Evolutionary conservation across 2,797 vertebrate genomes (phyloP).

Genomic region (Rhinophrynus dorsalis): DNA sequence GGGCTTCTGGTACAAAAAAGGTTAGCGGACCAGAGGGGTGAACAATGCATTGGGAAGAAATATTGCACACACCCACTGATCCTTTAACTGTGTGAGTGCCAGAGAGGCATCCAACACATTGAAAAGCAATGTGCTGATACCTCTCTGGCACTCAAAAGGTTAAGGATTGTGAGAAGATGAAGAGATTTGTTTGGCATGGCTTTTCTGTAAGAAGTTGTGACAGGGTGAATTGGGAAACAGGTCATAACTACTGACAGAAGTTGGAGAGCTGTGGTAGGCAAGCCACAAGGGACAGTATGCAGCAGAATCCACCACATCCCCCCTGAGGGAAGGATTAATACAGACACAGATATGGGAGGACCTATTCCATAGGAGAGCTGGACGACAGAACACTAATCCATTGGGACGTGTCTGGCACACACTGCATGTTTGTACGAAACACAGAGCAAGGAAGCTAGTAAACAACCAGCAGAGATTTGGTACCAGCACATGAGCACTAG

Average conservation of each 20-base stretch:
- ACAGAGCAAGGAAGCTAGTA: background rate
- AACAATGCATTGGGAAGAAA: no score
- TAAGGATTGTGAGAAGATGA: no score
- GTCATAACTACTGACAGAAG: background rate
- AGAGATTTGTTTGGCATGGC: background rate
- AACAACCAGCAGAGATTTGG: background rate
- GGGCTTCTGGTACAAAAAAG: no score
- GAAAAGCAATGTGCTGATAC: no score
- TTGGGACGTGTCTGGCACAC: constrained; percentile 38
- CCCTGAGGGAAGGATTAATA: constrained; percentile 36
- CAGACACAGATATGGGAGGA: constrained; percentile 26
- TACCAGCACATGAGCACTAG: no score
- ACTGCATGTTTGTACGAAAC: constrained; percentile 40
- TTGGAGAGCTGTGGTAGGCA: background rate
- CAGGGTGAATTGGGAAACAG: background rate
- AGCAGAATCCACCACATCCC: background rate
- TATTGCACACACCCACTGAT: no score
- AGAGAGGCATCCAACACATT: no score
- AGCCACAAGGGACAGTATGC: background rate
- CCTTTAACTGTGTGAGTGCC: no score
- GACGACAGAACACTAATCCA: constrained; percentile 31
- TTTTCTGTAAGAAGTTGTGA: background rate
- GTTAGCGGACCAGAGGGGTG: no score
- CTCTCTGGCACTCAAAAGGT: no score
- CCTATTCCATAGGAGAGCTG: constrained; percentile 1